phyloP scores from a whole-genome alignment of 2,797 vertebrate species.

The Bradypodion ventrale region DNA sequence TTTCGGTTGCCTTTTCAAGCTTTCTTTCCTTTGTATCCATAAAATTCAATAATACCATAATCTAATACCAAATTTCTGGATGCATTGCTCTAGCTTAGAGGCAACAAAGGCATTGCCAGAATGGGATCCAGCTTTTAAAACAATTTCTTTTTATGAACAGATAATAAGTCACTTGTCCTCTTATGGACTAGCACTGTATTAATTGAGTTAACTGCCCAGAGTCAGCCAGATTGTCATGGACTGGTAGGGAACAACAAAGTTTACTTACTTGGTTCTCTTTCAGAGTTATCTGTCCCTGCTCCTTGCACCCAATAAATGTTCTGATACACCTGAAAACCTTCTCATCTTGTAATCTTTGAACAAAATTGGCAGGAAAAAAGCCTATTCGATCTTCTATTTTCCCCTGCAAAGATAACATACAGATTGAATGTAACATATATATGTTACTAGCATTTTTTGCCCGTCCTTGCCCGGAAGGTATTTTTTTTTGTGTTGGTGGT shows the following conservation, averaged over 20 bases:
- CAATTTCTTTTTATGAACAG: neutral
- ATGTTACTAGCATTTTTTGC: too few species aligned
- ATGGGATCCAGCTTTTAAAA: neutral
- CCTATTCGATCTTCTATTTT: conserved; percentile 92
- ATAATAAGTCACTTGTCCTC: rapidly evolving
- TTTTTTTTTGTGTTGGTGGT: too few species aligned
- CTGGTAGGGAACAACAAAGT: neutral
- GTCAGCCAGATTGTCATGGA: neutral
- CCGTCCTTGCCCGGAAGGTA: too few species aligned
- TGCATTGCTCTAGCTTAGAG: too few species aligned
- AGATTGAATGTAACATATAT: neutral
- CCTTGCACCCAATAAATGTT: conserved; percentile 93
- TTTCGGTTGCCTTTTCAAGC: too few species aligned
- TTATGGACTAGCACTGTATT: neutral
- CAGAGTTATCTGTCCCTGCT: conserved; percentile 94
- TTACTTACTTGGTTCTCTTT: conserved; percentile 93
- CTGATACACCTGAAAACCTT: conserved; percentile 89
- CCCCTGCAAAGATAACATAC: conserved; percentile 78
- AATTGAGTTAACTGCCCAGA: conserved; percentile 16
- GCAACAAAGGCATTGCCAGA: neutral
- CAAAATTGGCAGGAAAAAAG: conserved; percentile 93
- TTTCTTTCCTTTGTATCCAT: neutral
- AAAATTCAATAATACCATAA: rapidly evolving
- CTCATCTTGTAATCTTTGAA: conserved; percentile 87
- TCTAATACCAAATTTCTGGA: too few species aligned